Conservation (phyloP, 2,888 invertebrate species). For the Pherbina coryleti region DNA sequence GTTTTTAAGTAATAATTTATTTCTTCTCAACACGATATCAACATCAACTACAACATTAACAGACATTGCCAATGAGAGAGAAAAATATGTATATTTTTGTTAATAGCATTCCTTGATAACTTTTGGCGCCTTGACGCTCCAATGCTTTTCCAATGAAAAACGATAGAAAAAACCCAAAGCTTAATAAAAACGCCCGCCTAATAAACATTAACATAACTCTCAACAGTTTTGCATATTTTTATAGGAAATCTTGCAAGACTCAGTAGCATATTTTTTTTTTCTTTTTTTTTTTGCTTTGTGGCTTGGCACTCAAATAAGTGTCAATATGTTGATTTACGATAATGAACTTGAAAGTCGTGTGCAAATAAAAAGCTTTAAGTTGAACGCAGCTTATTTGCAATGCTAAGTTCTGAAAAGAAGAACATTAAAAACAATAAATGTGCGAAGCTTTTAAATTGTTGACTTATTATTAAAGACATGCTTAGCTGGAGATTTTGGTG, state of each 20-base stretch:
- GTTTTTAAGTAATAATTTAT: too few species aligned
- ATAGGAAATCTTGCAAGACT: background rate
- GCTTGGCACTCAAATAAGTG: background rate
- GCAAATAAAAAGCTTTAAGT: background rate
- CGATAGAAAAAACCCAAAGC: too few species aligned
- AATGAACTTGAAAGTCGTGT: constrained; percentile 22
- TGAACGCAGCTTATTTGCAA: constrained; percentile 5
- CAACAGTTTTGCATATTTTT: background rate
- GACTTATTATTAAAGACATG: background rate
- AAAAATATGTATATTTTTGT: too few species aligned
- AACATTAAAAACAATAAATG: too few species aligned
- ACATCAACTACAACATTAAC: too few species aligned
- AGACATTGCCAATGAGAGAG: too few species aligned
- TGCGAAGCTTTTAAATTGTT: constrained; percentile 7
- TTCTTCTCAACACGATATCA: too few species aligned
- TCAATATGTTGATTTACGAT: constrained; percentile 23
- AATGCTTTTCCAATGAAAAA: too few species aligned
- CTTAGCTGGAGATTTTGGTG: too few species aligned
- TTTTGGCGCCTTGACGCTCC: too few species aligned
- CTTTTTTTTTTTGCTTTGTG: background rate
- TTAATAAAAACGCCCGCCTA: too few species aligned
- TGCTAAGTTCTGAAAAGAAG: background rate
- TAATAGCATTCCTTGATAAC: too few species aligned
- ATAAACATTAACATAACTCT: background rate
- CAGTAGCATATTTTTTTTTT: background rate